These are phyloP conservation scores for Protobothrops mucrosquamatus DNA, from an alignment of 2,113 vertebrate genomes.

Conservation along the genomic window DNA sequence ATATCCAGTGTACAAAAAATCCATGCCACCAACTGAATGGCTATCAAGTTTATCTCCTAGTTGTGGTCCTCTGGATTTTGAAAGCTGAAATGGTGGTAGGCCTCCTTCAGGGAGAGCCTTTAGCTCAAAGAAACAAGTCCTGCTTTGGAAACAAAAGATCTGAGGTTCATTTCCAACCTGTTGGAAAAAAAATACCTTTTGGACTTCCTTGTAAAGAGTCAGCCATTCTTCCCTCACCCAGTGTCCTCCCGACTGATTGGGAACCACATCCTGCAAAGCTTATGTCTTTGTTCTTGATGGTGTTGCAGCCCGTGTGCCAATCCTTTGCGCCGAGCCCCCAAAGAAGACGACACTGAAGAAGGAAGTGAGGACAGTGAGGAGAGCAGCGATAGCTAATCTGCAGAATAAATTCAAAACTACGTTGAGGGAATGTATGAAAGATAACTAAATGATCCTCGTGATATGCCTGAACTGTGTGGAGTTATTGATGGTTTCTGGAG, in stretches of 20 bases:
- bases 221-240: neutral
- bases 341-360: neutral
- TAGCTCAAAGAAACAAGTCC: too few relatives aligned
- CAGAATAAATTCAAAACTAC: conserved; percentile 24
- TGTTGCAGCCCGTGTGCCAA: conserved; percentile 52
- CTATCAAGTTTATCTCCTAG: too few relatives aligned
- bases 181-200: too few relatives aligned
- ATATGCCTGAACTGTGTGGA: neutral
- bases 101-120: too few relatives aligned
- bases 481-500: neutral
- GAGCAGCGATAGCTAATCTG: accelerated
- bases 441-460: neutral
- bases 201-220: neutral
- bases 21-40: too few relatives aligned
- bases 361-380: accelerated
- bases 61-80: too few relatives aligned
- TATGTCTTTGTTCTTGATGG: neutral
- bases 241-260: neutral
- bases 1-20: too few relatives aligned
- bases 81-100: too few relatives aligned
- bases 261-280: neutral
- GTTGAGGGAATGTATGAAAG: neutral
- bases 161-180: too few relatives aligned
- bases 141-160: too few relatives aligned
- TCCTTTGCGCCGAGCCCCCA: conserved; percentile 32